A percentile compares a stretch with the other conserved stretches of the same genome.
phyloP scores from a whole-genome alignment of 2,888 invertebrate genomes.

The Metallyticus violacea region DNA sequence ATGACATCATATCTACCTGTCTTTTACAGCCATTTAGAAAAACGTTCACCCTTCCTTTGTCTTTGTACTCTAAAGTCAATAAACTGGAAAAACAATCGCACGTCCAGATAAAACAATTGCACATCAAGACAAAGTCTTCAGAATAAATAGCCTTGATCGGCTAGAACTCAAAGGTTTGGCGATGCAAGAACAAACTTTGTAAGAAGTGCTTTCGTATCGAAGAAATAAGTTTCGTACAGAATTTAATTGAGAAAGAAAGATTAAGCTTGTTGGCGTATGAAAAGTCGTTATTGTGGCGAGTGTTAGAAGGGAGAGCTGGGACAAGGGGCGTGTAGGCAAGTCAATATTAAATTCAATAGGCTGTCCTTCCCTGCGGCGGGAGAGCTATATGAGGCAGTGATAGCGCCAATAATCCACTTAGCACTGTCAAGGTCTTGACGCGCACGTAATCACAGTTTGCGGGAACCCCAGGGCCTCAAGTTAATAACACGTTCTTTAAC shows the following conservation, averaged over 20 bases:
- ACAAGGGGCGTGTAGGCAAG: not conserved
- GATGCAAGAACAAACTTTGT: no score
- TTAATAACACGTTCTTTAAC: not conserved
- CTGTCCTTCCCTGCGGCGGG: not conserved
- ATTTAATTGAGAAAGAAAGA: no score
- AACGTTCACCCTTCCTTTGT: no score
- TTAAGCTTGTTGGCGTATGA: no score
- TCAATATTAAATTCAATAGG: conserved; percentile 17
- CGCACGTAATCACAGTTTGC: not conserved
- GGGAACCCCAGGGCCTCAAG: not conserved
- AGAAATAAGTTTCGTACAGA: not conserved
- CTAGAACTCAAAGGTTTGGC: no score
- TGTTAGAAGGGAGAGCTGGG: not conserved
- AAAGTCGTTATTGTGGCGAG: not conserved
- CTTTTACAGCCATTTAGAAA: no score
- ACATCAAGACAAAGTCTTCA: no score
- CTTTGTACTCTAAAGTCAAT: no score
- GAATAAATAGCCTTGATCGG: no score
- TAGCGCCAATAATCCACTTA: conserved; percentile 14
- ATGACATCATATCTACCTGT: no score
- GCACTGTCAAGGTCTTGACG: not conserved
- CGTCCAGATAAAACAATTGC: no score
- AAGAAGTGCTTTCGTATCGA: not conserved
- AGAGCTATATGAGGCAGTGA: not conserved
- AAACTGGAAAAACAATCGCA: no score